Conservation (phyloP, 2,888 invertebrate species). For the Germaria angustata region DNA sequence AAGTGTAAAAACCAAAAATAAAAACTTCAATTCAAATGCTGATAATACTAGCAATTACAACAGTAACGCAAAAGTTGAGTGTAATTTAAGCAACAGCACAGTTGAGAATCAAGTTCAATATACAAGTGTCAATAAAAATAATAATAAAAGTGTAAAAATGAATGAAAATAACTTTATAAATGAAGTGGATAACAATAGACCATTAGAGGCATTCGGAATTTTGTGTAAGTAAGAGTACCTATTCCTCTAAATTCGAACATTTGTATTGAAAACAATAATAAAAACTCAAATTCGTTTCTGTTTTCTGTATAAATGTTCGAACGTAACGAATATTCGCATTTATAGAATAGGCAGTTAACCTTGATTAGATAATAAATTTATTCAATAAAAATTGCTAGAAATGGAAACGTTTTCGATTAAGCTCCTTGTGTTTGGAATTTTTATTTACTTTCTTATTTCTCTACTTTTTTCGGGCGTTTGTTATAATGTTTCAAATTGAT, state of each 20-base stretch:
- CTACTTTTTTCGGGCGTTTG: background rate
- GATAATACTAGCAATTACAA: slow-evolving; percentile 2
- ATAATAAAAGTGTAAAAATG: background rate
- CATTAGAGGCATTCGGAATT: slow-evolving; percentile 17
- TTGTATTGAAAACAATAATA: too few species aligned
- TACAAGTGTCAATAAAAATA: slow-evolving; percentile 14
- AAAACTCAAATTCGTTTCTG: background rate
- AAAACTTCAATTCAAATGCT: slow-evolving; percentile 25
- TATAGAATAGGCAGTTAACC: too few species aligned
- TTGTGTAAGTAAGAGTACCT: slow-evolving; percentile 39
- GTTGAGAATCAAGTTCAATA: slow-evolving; percentile 8
- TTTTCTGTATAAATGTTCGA: background rate
- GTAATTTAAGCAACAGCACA: background rate
- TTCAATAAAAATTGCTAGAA: background rate
- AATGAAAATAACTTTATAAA: background rate
- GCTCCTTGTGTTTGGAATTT: background rate
- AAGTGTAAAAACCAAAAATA: slow-evolving; percentile 37
- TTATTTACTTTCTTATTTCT: background rate
- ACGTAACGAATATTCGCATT: too few species aligned
- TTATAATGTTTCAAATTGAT: too few species aligned
- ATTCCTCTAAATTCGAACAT: too few species aligned
- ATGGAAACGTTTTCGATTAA: background rate
- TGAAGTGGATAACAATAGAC: background rate
- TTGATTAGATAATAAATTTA: slow-evolving; percentile 2
- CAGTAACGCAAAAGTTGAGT: background rate